Conservation (phyloP, 1,140 invertebrate species). For the Ips typographus region DNA sequence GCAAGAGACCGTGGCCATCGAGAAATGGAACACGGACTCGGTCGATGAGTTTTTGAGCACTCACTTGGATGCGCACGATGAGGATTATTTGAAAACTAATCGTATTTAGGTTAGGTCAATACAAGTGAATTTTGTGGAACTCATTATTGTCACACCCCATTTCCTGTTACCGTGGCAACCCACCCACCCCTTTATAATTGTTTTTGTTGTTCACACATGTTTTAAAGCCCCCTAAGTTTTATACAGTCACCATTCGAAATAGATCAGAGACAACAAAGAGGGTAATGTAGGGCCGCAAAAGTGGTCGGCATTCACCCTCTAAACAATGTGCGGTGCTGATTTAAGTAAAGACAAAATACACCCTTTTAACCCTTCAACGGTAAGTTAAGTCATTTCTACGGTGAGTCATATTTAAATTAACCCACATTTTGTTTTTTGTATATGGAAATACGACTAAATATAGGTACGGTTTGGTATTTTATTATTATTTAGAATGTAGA, state of each 20-base stretch:
- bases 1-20: constrained; percentile 86
- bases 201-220: background rate
- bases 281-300: too few relatives aligned
- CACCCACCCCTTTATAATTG: background rate
- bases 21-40: constrained; percentile 96
- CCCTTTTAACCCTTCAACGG: background rate
- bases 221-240: too few relatives aligned
- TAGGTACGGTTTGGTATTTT: too few relatives aligned
- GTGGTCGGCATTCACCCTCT: too few relatives aligned
- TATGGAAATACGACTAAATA: too few relatives aligned
- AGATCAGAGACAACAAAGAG: too few relatives aligned
- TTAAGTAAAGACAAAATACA: constrained; percentile 10
- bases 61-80: constrained; percentile 65
- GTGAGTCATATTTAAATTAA: background rate
- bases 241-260: too few relatives aligned
- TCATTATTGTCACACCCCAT: background rate
- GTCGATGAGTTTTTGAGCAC: constrained; percentile 92
- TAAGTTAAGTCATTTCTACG: constrained; percentile 2
- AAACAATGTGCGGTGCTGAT: too few relatives aligned
- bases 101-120: constrained; percentile 25
- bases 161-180: background rate
- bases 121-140: background rate
- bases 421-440: too few relatives aligned
- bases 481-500: too few relatives aligned
- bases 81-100: constrained; percentile 64